Base-by-base conservation (phyloP, 2,113 vertebrate genomes). In the Syngnathus floridae region DNA sequence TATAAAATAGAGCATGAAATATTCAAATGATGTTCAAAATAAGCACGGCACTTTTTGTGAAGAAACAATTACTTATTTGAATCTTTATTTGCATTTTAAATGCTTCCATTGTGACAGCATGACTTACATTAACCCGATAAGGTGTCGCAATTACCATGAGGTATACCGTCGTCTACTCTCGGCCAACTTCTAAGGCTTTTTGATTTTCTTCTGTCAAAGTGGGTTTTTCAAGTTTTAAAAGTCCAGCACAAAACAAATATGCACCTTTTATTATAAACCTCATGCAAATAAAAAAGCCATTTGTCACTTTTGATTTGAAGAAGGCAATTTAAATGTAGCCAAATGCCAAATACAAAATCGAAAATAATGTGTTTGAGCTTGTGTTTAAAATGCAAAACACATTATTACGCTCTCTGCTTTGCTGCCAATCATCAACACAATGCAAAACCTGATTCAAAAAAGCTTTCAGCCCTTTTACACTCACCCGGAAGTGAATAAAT, bases 191-290 rank as follows among this genome's bases (percentile, higher is more conserved):
- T 31, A 26, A 55, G 52, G 52, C 52, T 26, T 0, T 49, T 49
- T 21, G 48, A 4, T 49, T 49, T 49, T 49, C 2, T 31, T 56
- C 54, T 35, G 12, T 56, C 54, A 31, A 31, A 56, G 54, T 35
- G 54, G 26, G 36, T 56, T 56, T 56, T 35, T 56, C 14, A 35
- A 16, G 61, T 66, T 67, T 65, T 79, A 82, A 80, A 80, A 77
- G 71, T 76, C 70, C 65, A 55, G 31, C 65, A 54, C 75, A 43
- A 40, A 69, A 67, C 65, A 79, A 72, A 84, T 80, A 62, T 81
- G 72, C 69, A 58, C 76, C 22, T 56, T 19, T 66, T 45, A 66
- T 73, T 67, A 66, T 76, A 75, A 64, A 64, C 63, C 48, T 35
- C 55, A 48, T 36, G 10, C 10, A 26, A 12, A 22, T 21, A 4